Conservation (phyloP, 2,113 vertebrate species). For the Azemiops feae region DNA sequence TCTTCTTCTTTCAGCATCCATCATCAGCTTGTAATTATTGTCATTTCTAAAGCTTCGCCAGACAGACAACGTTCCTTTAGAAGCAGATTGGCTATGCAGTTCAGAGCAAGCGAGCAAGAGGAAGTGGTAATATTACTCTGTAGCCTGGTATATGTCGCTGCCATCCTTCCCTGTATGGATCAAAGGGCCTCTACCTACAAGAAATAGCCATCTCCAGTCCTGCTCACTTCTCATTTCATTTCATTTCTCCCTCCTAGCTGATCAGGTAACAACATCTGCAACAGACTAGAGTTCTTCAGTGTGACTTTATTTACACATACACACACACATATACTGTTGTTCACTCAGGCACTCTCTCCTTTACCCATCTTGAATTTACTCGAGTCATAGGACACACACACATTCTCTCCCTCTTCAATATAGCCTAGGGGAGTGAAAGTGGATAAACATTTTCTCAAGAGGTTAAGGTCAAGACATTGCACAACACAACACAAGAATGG, state of each 20-base stretch:
- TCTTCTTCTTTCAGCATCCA: slow-evolving; percentile 70
- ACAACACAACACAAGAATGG: slow-evolving; percentile 42
- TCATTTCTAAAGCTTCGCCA: slow-evolving; percentile 82
- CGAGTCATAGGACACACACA: not conserved
- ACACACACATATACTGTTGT: not conserved
- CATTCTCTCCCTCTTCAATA: not conserved
- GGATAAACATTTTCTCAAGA: slow-evolving; percentile 58
- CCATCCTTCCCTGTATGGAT: slow-evolving; percentile 15
- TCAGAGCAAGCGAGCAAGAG: slow-evolving; percentile 63
- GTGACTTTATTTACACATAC: not conserved
- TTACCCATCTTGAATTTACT: not conserved
- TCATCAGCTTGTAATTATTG: slow-evolving; percentile 88
- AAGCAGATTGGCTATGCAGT: slow-evolving; percentile 78
- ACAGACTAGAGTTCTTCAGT: not conserved
- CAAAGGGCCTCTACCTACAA: not conserved
- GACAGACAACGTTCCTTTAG: slow-evolving; percentile 80
- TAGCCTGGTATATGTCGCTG: slow-evolving; percentile 73
- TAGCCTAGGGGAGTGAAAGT: slow-evolving; percentile 30
- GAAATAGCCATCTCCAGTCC: not conserved
- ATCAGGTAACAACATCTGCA: not conserved
- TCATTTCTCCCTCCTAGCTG: not conserved
- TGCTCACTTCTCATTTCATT: slow-evolving; percentile 8
- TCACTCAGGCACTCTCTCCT: not conserved
- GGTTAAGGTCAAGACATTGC: slow-evolving; percentile 68
- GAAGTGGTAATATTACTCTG: slow-evolving; percentile 75